phyloP scores from a whole-genome alignment of 2,113 vertebrate genomes.

The Elephantulus edwardii region DNA sequence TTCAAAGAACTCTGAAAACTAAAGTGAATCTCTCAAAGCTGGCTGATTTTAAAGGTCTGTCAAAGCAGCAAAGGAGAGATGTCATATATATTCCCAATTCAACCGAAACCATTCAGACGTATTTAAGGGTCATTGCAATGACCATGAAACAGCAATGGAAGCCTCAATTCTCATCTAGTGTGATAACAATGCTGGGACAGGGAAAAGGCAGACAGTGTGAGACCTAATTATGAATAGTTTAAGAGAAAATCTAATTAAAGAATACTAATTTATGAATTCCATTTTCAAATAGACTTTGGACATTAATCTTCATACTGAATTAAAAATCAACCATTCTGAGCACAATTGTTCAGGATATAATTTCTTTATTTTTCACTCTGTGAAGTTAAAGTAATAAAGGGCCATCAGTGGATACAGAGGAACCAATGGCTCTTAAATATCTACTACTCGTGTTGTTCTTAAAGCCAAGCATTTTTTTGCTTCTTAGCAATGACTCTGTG shows the following conservation, averaged over 20 bases:
- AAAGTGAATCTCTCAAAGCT: conserved; percentile 72
- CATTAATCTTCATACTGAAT: conserved; percentile 25
- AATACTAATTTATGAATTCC: neutral
- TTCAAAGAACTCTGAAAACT: conserved; percentile 63
- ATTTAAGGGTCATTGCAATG: neutral
- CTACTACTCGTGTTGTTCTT: neutral
- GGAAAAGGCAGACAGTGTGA: accelerated
- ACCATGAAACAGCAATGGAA: neutral
- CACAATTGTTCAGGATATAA: neutral
- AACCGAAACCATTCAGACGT: neutral
- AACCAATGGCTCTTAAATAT: neutral
- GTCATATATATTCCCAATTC: neutral
- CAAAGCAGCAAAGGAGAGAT: conserved; percentile 51
- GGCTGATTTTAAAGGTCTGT: conserved; percentile 74
- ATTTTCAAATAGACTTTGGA: neutral
- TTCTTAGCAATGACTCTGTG: neutral
- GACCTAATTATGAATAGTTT: neutral
- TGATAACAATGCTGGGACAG: too few species aligned
- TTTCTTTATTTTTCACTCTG: neutral
- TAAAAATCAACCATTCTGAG: conserved; percentile 35
- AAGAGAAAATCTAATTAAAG: conserved; percentile 6
- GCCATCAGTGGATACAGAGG: neutral
- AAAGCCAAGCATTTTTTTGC: neutral
- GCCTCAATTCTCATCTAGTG: neutral
- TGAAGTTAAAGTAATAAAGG: conserved; percentile 2